Evolutionary conservation across 2,888 invertebrate species (phyloP), one percentile per base, ranked within the genome.

Genomic region (Pseudococcus viburni): DNA sequence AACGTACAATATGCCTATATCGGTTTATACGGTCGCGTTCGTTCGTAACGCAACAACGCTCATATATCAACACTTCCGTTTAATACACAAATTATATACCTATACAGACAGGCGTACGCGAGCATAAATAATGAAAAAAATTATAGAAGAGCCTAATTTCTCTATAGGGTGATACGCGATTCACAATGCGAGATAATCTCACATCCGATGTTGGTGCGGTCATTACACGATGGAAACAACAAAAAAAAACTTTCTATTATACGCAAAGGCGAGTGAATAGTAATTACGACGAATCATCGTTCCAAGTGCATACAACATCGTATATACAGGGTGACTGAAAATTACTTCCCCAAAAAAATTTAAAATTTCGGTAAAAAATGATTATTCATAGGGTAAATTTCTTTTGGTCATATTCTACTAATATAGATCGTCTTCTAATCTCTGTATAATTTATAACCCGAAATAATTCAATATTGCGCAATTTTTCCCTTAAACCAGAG

Each of bases 101-200:
- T 73, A 73, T 73, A 73, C 73, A 73, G 73, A 73, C 33, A 73
- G 33, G 73, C 73, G 73, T 73, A 73, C 73, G 73, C 73, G 73
- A 73, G 73, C 73, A 73, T 73, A 73, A 73, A 73, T 73, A 73
- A 73, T 73, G 73, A 73, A 73, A 73, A 42, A 73, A 73, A 73
- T 73, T 73, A 73, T 73, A 73, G 73, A 73, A 73, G 73, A 33
- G 73, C 73, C 73, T 73, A 73, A 73, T 73, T 73, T 73, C 73
- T 73, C 73, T 33, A 73, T 33, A 73, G 73, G 73, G 73, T 73
- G 73, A 73, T 73, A 73, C 73, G 73, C 73, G 73, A 73, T 73
- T 73, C 68, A 73, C 73, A 73, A 73, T 73, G 73, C 73, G 73
- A 73, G 73, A 73, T 73, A 73, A 73, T 73, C 73, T 73, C 73